A percentile compares a stretch with the other conserved stretches of the same genome.
These are phyloP conservation scores for Capromys pilorides DNA, from an alignment of 2,797 vertebrate species.

Conservation along the genomic window DNA sequence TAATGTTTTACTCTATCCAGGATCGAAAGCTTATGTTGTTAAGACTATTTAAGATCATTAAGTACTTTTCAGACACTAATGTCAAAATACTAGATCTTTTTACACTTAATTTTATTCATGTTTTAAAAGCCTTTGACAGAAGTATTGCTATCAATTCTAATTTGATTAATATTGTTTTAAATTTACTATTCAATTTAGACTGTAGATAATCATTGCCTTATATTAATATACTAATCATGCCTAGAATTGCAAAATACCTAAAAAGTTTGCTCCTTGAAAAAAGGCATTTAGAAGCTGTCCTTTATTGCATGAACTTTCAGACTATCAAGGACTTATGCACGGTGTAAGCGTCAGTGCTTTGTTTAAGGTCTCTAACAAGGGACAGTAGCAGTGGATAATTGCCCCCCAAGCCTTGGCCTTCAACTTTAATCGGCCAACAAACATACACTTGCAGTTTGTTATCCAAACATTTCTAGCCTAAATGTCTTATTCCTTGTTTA, in stretches of 20 bases:
- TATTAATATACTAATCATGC: not conserved
- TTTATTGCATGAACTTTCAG: slow-evolving; percentile 47
- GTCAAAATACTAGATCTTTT: slow-evolving; percentile 71
- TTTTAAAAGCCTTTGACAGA: slow-evolving; percentile 73
- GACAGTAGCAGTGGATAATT: not conserved
- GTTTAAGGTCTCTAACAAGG: slow-evolving; percentile 1
- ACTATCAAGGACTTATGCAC: slow-evolving; percentile 41
- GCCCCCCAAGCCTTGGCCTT: not conserved
- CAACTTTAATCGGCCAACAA: slow-evolving; percentile 1
- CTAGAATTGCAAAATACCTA: slow-evolving; percentile 48
- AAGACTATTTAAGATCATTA: slow-evolving; percentile 80
- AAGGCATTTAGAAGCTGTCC: slow-evolving; percentile 17
- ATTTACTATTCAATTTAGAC: slow-evolving; percentile 58
- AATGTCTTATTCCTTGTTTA: slow-evolving; percentile 36
- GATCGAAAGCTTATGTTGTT: slow-evolving; percentile 72
- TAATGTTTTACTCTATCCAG: slow-evolving; percentile 65
- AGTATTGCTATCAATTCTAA: slow-evolving; percentile 64
- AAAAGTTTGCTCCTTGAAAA: slow-evolving; percentile 41
- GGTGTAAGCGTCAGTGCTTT: slow-evolving; percentile 7
- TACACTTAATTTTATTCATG: slow-evolving; percentile 66
- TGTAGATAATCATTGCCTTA: not conserved
- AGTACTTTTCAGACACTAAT: slow-evolving; percentile 80
- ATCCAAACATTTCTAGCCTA: slow-evolving; percentile 1
- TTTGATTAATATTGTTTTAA: slow-evolving; percentile 73
- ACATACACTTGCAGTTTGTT: not conserved